These are phyloP conservation scores for Autographa gamma DNA, from an alignment of 2,888 invertebrate genomes.

Conservation along the genomic window DNA sequence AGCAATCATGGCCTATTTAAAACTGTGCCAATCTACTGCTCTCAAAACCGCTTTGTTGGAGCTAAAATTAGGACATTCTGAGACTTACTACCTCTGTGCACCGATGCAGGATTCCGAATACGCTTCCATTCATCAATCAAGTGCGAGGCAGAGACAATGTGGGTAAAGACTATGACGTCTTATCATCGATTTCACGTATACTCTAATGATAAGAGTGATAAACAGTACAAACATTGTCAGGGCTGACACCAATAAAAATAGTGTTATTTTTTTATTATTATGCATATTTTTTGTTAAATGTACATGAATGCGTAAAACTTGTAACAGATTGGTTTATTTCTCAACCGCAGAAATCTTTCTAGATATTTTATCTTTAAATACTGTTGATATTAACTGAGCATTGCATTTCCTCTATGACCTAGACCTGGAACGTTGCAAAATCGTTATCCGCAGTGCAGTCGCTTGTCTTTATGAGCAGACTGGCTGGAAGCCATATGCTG, in stretches of 20 bases:
- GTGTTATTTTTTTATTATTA: neutral
- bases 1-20: neutral
- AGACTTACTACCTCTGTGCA: neutral
- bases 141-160: conserved; percentile 13
- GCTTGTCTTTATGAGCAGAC: neutral
- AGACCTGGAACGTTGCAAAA: conserved; percentile 2
- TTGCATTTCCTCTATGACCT: neutral
- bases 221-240: neutral
- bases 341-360: too few species aligned
- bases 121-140: conserved; percentile 1
- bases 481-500: neutral
- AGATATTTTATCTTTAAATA: neutral
- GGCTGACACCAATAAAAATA: conserved; percentile 8
- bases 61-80: neutral
- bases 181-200: conserved; percentile 24
- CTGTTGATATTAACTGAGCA: neutral
- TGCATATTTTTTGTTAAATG: neutral
- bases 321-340: neutral
- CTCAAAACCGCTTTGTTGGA: neutral
- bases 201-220: conserved; percentile 16
- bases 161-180: conserved; percentile 5
- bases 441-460: conserved; percentile 2
- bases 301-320: neutral
- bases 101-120: neutral
- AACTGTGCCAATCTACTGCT: neutral